phyloP scores from a whole-genome alignment of 2,888 invertebrate genomes.

The Unio pictorum region DNA sequence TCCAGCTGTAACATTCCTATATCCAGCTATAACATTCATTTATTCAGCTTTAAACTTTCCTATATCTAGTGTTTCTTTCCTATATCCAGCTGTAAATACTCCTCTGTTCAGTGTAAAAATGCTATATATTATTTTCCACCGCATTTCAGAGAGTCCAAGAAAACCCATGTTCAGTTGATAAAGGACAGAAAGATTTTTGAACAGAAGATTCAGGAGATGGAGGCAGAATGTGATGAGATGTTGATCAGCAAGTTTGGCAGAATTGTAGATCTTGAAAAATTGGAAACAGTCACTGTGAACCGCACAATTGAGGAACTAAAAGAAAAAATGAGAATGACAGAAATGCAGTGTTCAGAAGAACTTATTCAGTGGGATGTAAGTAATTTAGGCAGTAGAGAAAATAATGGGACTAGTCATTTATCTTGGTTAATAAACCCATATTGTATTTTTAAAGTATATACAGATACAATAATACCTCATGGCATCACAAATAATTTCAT shows the following conservation, averaged over 20 bases:
- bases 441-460: too few species aligned
- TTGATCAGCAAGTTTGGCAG: conserved; percentile 71
- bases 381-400: conserved; percentile 7
- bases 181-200: conserved; percentile 68
- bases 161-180: conserved; percentile 68
- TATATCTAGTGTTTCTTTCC: too few species aligned
- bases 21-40: too few species aligned
- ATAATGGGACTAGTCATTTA: neutral
- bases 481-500: too few species aligned
- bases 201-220: conserved; percentile 64
- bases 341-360: conserved; percentile 64
- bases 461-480: too few species aligned
- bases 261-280: conserved; percentile 69
- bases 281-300: conserved; percentile 71
- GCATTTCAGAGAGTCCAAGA: conserved; percentile 63
- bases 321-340: conserved; percentile 65
- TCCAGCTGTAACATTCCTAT: too few species aligned
- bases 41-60: too few species aligned
- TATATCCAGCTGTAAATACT: too few species aligned
- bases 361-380: conserved; percentile 65
- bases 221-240: conserved; percentile 67
- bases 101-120: neutral
- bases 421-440: neutral
- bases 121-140: neutral
- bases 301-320: conserved; percentile 69